A percentile compares a stretch with the other conserved stretches of the same genome.
Conservation (phyloP, 2,888 invertebrate species). For the Cheilosia scutellata region DNA sequence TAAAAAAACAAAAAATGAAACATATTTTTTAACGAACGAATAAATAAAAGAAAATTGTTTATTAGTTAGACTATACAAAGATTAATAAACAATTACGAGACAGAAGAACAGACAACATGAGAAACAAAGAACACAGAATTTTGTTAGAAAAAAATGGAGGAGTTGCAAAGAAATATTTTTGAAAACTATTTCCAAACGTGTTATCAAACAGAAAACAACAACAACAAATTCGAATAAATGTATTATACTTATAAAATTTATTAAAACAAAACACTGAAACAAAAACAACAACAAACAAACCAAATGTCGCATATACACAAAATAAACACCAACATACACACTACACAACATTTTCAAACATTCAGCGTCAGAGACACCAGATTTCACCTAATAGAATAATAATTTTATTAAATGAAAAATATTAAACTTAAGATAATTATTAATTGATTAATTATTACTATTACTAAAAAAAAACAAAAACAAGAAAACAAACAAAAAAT, state of each 20-base stretch:
- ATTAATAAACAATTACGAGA: conserved; percentile 48
- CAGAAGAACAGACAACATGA: conserved; percentile 4
- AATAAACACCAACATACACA: conserved; percentile 18
- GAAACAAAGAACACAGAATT: neutral
- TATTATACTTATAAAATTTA: conserved; percentile 64
- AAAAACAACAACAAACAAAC: neutral
- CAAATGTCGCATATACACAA: neutral
- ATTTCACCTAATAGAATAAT: conserved; percentile 73
- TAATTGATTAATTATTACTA: conserved; percentile 74
- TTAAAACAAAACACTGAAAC: conserved; percentile 20
- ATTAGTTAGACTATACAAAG: conserved; percentile 62
- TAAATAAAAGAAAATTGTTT: conserved; percentile 50
- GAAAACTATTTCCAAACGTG: conserved; percentile 51
- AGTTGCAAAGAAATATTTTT: conserved; percentile 18
- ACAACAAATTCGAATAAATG: conserved; percentile 58
- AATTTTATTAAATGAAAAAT: conserved; percentile 62
- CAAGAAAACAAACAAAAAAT: conserved; percentile 49
- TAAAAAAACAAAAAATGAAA: conserved; percentile 24
- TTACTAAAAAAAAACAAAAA: conserved; percentile 64
- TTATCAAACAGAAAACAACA: conserved; percentile 14
- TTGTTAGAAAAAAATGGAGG: conserved; percentile 23
- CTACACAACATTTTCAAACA: conserved; percentile 49
- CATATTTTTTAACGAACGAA: conserved; percentile 62
- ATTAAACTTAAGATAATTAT: conserved; percentile 73
- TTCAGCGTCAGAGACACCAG: conserved; percentile 49